These are phyloP conservation scores for Biston stratarius DNA, from an alignment of 2,888 invertebrate species.

Conservation along the genomic window DNA sequence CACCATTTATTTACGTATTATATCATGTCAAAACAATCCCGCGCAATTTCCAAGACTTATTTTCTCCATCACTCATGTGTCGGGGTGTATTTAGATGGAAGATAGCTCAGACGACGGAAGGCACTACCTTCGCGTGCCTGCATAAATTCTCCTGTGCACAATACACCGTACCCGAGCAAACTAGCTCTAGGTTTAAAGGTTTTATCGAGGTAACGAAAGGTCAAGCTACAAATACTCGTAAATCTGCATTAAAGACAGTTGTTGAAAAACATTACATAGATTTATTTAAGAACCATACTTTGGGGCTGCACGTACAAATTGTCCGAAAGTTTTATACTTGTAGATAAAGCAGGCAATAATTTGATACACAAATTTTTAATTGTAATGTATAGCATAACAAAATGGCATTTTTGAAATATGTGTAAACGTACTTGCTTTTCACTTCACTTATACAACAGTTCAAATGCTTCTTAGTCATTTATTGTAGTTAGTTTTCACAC, in stretches of 20 bases:
- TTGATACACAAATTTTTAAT: too few relatives aligned
- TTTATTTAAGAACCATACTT: not conserved
- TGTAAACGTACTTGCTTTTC: too few relatives aligned
- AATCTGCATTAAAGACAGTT: constrained; percentile 48
- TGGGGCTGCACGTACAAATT: not conserved
- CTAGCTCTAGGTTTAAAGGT: constrained; percentile 49
- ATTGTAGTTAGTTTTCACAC: too few relatives aligned
- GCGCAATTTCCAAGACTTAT: constrained; percentile 32
- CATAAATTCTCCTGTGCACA: constrained; percentile 57
- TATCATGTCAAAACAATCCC: constrained; percentile 17
- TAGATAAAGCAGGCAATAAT: too few relatives aligned
- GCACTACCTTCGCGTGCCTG: constrained; percentile 60
- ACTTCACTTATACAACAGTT: too few relatives aligned
- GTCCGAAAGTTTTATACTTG: not conserved
- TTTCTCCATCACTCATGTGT: constrained; percentile 39
- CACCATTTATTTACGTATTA: constrained; percentile 16
- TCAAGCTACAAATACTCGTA: constrained; percentile 58
- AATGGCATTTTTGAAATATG: too few relatives aligned
- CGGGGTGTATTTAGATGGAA: constrained; percentile 51
- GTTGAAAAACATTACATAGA: constrained; percentile 3
- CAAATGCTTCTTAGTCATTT: too few relatives aligned
- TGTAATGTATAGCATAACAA: too few relatives aligned
- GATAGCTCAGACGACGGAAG: constrained; percentile 59
- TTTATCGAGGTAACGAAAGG: constrained; percentile 55
- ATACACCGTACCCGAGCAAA: constrained; percentile 38